Evolutionary conservation across 2,888 invertebrate species (phyloP), one percentile per base, ranked within the genome.

Genomic region (Mylabris sibirica): DNA sequence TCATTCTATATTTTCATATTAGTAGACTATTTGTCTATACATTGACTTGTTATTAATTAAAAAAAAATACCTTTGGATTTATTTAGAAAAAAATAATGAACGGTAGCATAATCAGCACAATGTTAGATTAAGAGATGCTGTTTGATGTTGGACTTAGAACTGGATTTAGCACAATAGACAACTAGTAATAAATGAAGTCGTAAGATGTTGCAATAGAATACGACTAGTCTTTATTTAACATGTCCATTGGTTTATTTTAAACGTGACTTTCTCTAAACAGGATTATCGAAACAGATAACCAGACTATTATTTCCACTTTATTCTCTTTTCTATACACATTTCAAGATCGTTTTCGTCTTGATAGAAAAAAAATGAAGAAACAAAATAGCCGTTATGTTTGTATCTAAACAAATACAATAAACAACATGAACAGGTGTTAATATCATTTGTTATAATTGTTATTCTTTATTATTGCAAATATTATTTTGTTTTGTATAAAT

Each of bases 401-500:
- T 6, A 11, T 11, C 3, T 49, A 49, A 49, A 49, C 20, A 49
- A 49, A 49, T 20, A 49, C 2, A 20, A 49, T 8, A 49, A 2
- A 49, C 20, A 49, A 49, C 44, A 49, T 49, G 9, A 69, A 66
- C 69, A 69, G 64, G 66, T 69, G 66, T 66, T 69, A 35, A 59
- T 57, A 63, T 70, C 64, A 59, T 61, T 62, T n/a, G 9, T 64
- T 65, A 41, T 68, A n/a, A 12, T 66, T 65, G 34, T 68, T n/a
- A n/a, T n/a, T n/a, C 62, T 64, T 69, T 64, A 61, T 69, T 69
- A 61, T 69, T 66, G 64, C 61, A 66, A n/a, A 60, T 61, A 66
- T 66, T 60, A 66, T 69, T 66, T 69, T 64, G 66, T 44, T 69
- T 66, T 59, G 66, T 64, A 66, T 35, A 64, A 66, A 69, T 69